phyloP scores from a whole-genome alignment of 2,797 vertebrate genomes.

The Oryzias dopingdopingensis region DNA sequence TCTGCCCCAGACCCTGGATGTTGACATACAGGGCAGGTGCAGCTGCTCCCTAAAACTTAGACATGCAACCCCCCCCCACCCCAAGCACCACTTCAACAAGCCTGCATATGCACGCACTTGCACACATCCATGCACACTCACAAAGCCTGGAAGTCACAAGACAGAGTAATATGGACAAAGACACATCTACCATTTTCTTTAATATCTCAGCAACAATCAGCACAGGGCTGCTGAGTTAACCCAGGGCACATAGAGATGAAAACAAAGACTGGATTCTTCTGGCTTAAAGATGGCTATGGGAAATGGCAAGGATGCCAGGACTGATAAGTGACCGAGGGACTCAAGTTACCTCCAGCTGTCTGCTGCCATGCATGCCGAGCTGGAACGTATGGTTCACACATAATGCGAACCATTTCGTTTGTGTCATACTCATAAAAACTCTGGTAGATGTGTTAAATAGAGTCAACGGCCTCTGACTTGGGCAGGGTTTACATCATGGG shows the following conservation, averaged over 20 bases:
- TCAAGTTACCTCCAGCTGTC: constrained; percentile 83
- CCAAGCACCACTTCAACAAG: neutral
- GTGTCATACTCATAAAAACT: constrained; percentile 68
- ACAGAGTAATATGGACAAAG: constrained; percentile 65
- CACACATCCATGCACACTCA: constrained; percentile 14
- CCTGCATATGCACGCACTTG: constrained; percentile 9
- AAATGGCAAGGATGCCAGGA: constrained; percentile 76
- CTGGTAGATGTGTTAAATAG: constrained; percentile 73
- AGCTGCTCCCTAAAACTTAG: constrained; percentile 49
- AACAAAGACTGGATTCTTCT: constrained; percentile 80
- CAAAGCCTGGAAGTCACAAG: constrained; percentile 61
- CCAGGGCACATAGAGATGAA: constrained; percentile 75
- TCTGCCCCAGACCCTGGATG: constrained; percentile 60
- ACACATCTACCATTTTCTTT: constrained; percentile 77
- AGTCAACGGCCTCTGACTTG: constrained; percentile 68
- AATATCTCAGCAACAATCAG: constrained; percentile 79
- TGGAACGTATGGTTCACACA: constrained; percentile 70
- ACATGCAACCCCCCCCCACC: neutral
- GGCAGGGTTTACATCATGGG: constrained; percentile 68
- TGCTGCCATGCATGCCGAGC: constrained; percentile 71
- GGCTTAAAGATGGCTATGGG: constrained; percentile 76
- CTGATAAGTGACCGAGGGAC: constrained; percentile 77
- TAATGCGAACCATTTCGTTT: constrained; percentile 76
- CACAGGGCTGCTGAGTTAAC: constrained; percentile 74
- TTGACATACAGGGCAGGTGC: constrained; percentile 78